phyloP scores from a whole-genome alignment of 2,113 vertebrate genomes.

The Sisor rabdophorus region DNA sequence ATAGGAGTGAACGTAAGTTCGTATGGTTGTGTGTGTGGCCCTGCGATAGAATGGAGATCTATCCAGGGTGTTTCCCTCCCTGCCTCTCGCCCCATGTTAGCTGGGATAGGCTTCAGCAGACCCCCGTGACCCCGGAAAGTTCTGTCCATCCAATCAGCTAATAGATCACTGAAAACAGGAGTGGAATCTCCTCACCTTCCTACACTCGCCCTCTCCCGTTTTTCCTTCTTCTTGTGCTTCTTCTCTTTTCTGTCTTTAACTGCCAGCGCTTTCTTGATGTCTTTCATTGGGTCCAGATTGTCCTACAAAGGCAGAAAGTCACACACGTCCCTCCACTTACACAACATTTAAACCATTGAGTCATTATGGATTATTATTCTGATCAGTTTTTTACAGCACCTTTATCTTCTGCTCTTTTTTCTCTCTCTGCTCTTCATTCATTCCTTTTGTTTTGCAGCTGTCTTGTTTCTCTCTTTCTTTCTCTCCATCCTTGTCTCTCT shows the following conservation, averaged over 20 bases:
- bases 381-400: background rate
- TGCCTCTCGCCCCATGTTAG: no score
- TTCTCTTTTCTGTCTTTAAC: slow-evolving; percentile 55
- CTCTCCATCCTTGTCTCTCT: slow-evolving; percentile 47
- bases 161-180: background rate
- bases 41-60: no score
- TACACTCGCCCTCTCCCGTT: slow-evolving; percentile 47
- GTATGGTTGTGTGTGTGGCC: no score
- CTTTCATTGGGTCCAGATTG: slow-evolving; percentile 65
- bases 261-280: slow-evolving; percentile 67
- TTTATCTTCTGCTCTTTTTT: slow-evolving; percentile 57
- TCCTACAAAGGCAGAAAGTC: slow-evolving; percentile 43
- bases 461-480: slow-evolving; percentile 46
- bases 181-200: slow-evolving; percentile 55
- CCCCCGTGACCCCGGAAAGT: no score
- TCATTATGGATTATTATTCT: background rate
- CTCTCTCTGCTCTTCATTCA: slow-evolving; percentile 27
- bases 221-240: slow-evolving; percentile 60
- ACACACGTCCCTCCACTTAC: background rate
- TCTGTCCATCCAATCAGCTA: background rate
- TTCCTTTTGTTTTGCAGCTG: slow-evolving; percentile 16
- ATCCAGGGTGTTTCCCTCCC: no score
- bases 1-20: no score
- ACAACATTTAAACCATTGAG: background rate
- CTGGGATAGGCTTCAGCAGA: no score